These are phyloP conservation scores for Trimorus sp. DNA, from an alignment of 2,888 invertebrate species.

Conservation along the genomic window DNA sequence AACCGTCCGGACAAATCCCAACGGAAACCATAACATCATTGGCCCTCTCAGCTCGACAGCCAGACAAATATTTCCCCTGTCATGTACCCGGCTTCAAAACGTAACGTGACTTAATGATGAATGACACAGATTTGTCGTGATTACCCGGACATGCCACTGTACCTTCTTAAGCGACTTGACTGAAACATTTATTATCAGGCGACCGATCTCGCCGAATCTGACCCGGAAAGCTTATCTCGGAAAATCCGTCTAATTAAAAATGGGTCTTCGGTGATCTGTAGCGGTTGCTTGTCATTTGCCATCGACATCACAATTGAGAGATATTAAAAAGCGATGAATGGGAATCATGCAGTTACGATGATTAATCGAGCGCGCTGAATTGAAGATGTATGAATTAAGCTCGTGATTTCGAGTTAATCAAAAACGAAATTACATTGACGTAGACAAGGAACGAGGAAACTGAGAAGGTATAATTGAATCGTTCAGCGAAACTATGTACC, in stretches of 20 bases:
- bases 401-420: too few species aligned
- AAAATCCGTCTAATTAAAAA: constrained; percentile 29
- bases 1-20: too few species aligned
- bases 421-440: too few species aligned
- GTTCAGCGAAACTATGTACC: too few species aligned
- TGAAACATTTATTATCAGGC: constrained; percentile 24
- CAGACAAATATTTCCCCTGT: constrained; percentile 38
- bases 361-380: not conserved
- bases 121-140: constrained; percentile 48
- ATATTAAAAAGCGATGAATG: not conserved
- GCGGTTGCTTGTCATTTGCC: constrained; percentile 14
- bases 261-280: not conserved
- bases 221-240: constrained; percentile 31
- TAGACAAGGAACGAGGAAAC: too few species aligned
- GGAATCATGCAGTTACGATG: not conserved
- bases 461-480: too few species aligned
- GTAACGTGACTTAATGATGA: constrained; percentile 35
- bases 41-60: not conserved
- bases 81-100: constrained; percentile 22
- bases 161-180: constrained; percentile 6
- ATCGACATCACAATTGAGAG: constrained; percentile 15
- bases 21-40: constrained; percentile 3
- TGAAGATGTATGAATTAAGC: too few species aligned
- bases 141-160: constrained; percentile 38
- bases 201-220: constrained; percentile 23